These are phyloP conservation scores for Acanthosepion pharaonis DNA, from an alignment of 2,888 invertebrate species.

Conservation along the genomic window DNA sequence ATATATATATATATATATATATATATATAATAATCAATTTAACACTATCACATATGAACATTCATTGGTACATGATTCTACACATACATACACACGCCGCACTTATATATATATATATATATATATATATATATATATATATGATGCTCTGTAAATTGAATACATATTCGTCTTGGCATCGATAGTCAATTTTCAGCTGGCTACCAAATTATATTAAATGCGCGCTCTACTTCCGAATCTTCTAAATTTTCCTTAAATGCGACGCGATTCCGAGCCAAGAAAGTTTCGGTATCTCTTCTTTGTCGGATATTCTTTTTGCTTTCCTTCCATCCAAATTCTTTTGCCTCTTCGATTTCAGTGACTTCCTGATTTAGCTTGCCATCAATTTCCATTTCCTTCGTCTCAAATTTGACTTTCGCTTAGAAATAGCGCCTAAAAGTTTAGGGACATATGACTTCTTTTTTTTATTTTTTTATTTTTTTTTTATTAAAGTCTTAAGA, in stretches of 20 bases:
- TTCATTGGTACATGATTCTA: neutral
- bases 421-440: neutral
- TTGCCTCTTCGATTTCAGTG: neutral
- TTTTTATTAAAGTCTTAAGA: neutral
- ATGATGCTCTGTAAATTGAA: neutral
- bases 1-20: neutral
- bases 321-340: neutral
- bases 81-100: neutral
- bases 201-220: neutral
- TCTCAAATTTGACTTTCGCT: neutral
- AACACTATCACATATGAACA: neutral
- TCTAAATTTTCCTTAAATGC: conserved; percentile 21
- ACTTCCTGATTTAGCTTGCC: neutral
- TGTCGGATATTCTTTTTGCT: neutral
- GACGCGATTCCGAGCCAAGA: neutral
- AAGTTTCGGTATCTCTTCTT: neutral
- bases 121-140: neutral
- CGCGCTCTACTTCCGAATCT: neutral
- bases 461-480: neutral
- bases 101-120: neutral
- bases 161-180: neutral
- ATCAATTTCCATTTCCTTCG: neutral
- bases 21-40: neutral
- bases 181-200: neutral
- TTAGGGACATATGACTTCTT: neutral